Base-by-base conservation (phyloP, 2,888 invertebrate species). In the Andrena flavipes region DNA sequence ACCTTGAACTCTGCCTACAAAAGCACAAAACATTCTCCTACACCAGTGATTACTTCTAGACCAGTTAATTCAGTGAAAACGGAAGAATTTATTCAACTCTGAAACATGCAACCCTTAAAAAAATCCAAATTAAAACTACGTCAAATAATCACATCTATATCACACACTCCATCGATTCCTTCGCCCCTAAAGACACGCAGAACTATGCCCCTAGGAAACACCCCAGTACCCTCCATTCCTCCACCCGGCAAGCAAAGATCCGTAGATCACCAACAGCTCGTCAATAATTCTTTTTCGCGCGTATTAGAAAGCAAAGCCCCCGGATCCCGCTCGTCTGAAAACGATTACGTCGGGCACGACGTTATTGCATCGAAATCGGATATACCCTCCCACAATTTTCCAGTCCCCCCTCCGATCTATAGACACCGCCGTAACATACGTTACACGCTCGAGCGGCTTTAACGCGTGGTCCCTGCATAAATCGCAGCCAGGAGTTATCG, bases 391-490 rank as follows among this genome's bases (percentile, higher is more conserved):
- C 54, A 56, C 56, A 56, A 26, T 79, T 62, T 79, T 56, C 54
- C 60, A 7, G 8, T 29, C 35, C 6, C 35, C 30, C 35, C 70
- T 35, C 26, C 20, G 29, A 35, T 33, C 60, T 54, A 65, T 62
- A 68, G 48, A 80, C 1, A 63, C 56, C 33, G 33, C 30, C 42
- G 56, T 76, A 76, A 76, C 82, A 72, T 73, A 82, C 42, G 80
- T 76, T 75, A 67, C 80, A 82, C 68, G 72, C 71, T 59, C 75
- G 63, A 67, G 30, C 67, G 51, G 42, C 56, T 82, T 75, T 72
- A 80, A 82, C 68, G 49, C 56, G 80, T 63, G 64, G 72, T 48
- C 80, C 75, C 80, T 82, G 80, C 82, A 82, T 82, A 82, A 82
- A 82, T 82, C 82, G 80, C 23, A 49, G 54, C 10, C 13, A 4